These are phyloP conservation scores for Mesitornis unicolor DNA, from an alignment of 2,113 vertebrate species.

Conservation along the genomic window DNA sequence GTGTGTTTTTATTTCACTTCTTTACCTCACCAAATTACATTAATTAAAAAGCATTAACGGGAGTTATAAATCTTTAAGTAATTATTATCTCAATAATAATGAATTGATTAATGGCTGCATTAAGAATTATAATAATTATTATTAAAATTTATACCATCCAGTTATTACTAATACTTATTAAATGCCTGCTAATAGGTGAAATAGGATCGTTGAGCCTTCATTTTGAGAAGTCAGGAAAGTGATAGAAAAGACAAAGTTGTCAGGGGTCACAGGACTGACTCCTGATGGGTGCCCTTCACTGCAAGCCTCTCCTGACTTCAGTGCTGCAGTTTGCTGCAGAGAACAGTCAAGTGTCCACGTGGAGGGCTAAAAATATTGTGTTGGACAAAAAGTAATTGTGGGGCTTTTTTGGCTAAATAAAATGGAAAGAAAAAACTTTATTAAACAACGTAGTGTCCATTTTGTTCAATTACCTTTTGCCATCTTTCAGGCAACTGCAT, in stretches of 20 bases:
- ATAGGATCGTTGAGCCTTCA: not conserved
- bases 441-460: no score
- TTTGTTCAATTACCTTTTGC: no score
- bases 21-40: constrained; percentile 4
- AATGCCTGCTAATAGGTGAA: not conserved
- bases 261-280: not conserved
- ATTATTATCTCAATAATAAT: constrained; percentile 24
- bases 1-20: not conserved
- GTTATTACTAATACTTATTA: not conserved
- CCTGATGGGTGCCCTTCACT: not conserved
- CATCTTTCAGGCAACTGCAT: no score
- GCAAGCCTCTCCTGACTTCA: not conserved
- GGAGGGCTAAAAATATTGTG: no score
- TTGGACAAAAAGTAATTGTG: no score
- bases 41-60: constrained; percentile 20
- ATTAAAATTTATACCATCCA: constrained; percentile 29
- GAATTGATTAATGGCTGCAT: constrained; percentile 36
- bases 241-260: not conserved
- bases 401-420: no score
- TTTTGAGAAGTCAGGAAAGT: not conserved
- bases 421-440: no score
- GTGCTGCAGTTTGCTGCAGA: not conserved
- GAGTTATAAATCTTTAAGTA: constrained; percentile 19
- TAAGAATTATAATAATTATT: constrained; percentile 40
- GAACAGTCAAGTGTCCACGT: rapidly evolving